phyloP scores from a whole-genome alignment of 2,113 vertebrate genomes.

The Xenopus laevis region DNA sequence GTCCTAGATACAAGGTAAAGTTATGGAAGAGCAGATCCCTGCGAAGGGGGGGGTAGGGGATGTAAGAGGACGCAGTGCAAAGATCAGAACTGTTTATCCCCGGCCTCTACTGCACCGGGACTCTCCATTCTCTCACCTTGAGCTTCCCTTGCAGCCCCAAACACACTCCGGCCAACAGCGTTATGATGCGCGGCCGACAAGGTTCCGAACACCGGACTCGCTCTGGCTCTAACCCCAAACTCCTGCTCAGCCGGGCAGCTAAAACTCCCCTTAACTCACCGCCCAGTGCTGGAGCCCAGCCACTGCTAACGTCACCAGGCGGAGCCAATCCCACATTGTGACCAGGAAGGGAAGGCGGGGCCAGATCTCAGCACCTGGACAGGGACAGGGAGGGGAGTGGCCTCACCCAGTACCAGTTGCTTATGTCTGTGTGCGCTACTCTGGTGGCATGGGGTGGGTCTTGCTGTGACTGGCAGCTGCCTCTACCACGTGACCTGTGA shows the following conservation, averaged over 20 bases:
- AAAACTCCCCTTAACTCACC: constrained; percentile 8
- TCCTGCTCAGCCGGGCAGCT: constrained; percentile 10
- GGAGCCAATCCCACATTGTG: neutral
- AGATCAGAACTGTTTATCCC: neutral
- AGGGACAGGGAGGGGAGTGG: neutral
- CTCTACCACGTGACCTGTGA: no score
- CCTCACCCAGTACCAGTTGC: neutral
- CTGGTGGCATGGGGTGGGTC: no score
- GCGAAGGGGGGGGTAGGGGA: neutral
- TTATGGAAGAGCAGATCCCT: neutral
- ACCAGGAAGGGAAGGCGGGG: constrained; percentile 1
- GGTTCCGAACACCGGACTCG: neutral
- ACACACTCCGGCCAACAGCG: neutral
- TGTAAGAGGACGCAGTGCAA: neutral
- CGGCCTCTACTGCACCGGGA: neutral
- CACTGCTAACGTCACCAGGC: constrained; percentile 16
- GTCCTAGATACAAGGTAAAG: neutral
- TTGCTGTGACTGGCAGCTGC: no score
- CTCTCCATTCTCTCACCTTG: constrained; percentile 1
- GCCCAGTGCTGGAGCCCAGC: constrained; percentile 9
- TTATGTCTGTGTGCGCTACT: no score
- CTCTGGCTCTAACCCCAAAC: constrained; percentile 11
- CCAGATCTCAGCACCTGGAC: neutral
- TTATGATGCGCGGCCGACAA: no score
- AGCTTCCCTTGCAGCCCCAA: neutral